Base-by-base conservation (phyloP, 2,888 invertebrate species). In the Spodoptera picta region DNA sequence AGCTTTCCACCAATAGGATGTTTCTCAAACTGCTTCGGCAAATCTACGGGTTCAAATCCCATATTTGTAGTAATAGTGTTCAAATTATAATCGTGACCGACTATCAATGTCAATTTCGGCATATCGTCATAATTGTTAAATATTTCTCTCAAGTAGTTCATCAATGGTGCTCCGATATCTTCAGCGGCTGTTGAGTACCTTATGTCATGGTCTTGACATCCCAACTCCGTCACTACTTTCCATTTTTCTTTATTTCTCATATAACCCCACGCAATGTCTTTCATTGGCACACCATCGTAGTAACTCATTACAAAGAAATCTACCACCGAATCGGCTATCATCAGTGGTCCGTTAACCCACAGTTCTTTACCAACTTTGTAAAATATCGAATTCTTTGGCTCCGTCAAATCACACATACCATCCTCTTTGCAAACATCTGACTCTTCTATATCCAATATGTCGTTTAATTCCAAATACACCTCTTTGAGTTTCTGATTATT, bases 1-100 rank as follows among this genome's bases (percentile, higher is more conserved):
- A 69, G 24, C 53, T 75, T 78, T 1, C 78, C 71, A 4, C 78
- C 65, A 54, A 75, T 68, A 6, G 78, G 78, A 14, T n/a, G 64
- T 3, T 56, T 41, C 10, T 78, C 78, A n/a, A 41, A 68, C n/a
- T 77, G 73, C 64, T 73, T 44, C 5, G 73, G 78, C 43, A 77
- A 65, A 6, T 41, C 49, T 0, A 47, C 50, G 3, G 27, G 12
- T 48, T 67, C 46, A 48, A 77, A 75, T 10, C 61, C 63, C 44
- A 78, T 64, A 4, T 46, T 19, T 9, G 50, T 46, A 1, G 42
- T 9, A 46, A 79, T 24, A 9, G 59, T 6, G 36, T 69, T 73
- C 11, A 69, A 42, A 60, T 75, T 79, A 49, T 45, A 71, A 65
- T 79, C 79, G 48, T 79, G 79, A 3, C 73, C 73, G 4, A 75